Evolutionary conservation across 1,140 invertebrate species (phyloP), one percentile per base, ranked within the genome.

Genomic region (Neodiprion virginianus): DNA sequence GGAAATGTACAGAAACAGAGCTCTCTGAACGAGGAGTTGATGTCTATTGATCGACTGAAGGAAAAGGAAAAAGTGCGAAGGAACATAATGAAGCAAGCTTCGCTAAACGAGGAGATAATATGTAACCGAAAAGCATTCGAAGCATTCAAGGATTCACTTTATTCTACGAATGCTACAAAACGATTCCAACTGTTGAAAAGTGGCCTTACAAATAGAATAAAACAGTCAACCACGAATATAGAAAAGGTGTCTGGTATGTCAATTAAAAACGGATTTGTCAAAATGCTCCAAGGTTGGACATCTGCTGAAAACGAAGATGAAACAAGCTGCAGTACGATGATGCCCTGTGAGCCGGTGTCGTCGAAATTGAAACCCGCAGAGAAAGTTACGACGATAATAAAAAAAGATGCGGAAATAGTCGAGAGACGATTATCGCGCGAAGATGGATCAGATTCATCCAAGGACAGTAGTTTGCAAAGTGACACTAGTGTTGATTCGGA

Each of bases 401-500:
- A 78, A 50, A 87, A 87, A 70, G 78, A 79, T 67, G 75, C 74
- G 48, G 80, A 84, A 4, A 82, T 78, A 7, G 82, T 86, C 9
- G 92, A 93, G 78, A 85, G 93, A 65, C 89, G 94, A 48, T 88
- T 92, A 48, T 95, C 94, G 0, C 90, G 92, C 73, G 96, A 97
- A 85, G 96, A 96, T 77, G 95, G 95, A 8, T 97, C 96, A 0
- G 96, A 97, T 83, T 96, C 95, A 0, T 96, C 95, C 1, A 97
- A 97, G 88, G 95, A 97, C 82, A 96, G 95, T 82, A 97, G 96
- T 85, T 89, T 97, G 68, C 96, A 97, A 84, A 97, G 95, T 85
- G 96, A 97, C 80, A 97, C 96, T 0, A 97, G 96, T 86, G 94
- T 97, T 3, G 96, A 97, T 85, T 96, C 95, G 1, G 96, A 97